These are phyloP conservation scores for Atopsyche davidsoni DNA, from an alignment of 1,140 invertebrate genomes.

Conservation along the genomic window DNA sequence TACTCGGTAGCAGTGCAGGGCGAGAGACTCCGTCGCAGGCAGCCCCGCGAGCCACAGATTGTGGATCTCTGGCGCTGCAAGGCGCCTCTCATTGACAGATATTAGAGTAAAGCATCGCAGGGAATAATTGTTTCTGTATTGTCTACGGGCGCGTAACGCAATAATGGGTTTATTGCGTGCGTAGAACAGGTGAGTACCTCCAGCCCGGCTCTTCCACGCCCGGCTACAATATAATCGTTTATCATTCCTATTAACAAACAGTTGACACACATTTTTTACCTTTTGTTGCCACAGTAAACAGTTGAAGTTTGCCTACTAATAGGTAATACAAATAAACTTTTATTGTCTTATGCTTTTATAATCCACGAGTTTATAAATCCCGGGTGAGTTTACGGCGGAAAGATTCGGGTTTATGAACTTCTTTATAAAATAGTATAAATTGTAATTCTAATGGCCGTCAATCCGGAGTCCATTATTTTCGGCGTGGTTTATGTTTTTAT, in stretches of 20 bases:
- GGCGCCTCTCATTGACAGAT: too few species aligned
- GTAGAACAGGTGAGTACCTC: conserved; percentile 10
- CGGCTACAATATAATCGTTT: conserved; percentile 19
- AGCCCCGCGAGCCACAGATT: too few species aligned
- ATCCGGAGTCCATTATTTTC: conserved; percentile 16
- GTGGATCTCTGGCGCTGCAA: too few species aligned
- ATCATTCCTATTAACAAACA: conserved; percentile 8
- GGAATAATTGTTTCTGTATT: too few species aligned
- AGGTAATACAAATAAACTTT: conserved; percentile 31
- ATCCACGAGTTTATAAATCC: conserved; percentile 28
- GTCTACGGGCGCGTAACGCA: too few species aligned
- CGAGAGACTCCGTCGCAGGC: too few species aligned
- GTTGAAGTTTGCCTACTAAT: conserved; percentile 28
- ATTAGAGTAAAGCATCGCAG: too few species aligned
- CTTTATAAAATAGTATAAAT: conserved; percentile 30
- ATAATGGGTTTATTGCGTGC: conserved; percentile 14
- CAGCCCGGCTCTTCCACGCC: not conserved
- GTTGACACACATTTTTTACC: conserved; percentile 12
- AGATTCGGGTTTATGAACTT: conserved; percentile 29
- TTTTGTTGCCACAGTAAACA: conserved; percentile 22
- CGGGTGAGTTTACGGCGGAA: conserved; percentile 18
- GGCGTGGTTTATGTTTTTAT: conserved; percentile 22
- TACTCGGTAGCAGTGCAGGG: too few species aligned
- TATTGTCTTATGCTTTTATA: conserved; percentile 32
- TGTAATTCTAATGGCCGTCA: conserved; percentile 21